phyloP scores from a whole-genome alignment of 2,888 invertebrate genomes.

The Dorcus parallelipipedus region DNA sequence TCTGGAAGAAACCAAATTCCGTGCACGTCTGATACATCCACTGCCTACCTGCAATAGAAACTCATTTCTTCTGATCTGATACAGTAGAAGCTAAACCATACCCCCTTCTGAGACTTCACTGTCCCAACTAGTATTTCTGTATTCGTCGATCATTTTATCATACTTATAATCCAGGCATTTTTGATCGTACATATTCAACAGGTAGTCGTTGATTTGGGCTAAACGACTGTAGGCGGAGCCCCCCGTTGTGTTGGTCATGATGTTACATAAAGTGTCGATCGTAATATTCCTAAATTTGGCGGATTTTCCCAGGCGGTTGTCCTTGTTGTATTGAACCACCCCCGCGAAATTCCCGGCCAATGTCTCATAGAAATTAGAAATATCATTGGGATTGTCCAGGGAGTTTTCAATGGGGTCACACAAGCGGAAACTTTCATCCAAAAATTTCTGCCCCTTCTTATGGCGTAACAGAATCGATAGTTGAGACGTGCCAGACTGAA shows the following conservation, averaged over 20 bases:
- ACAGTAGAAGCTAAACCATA: constrained; percentile 27
- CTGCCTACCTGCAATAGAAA: constrained; percentile 60
- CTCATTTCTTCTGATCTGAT: too few species aligned
- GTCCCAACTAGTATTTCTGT: constrained; percentile 67
- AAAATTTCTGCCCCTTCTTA: constrained; percentile 57
- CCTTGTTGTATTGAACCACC: constrained; percentile 92
- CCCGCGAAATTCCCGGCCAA: constrained; percentile 85
- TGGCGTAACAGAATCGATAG: constrained; percentile 63
- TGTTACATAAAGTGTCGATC: constrained; percentile 74
- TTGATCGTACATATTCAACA: constrained; percentile 63
- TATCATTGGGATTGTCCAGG: constrained; percentile 59
- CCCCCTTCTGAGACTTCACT: constrained; percentile 63
- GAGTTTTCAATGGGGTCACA: constrained; percentile 70
- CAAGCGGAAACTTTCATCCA: constrained; percentile 74
- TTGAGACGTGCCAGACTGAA: constrained; percentile 63
- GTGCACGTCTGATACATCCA: constrained; percentile 96
- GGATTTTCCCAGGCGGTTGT: constrained; percentile 71
- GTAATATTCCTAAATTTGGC: constrained; percentile 65
- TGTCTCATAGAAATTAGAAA: constrained; percentile 77
- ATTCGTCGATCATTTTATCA: constrained; percentile 65
- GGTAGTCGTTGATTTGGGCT: constrained; percentile 68
- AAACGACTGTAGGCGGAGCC: constrained; percentile 66
- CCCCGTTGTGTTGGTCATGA: constrained; percentile 63
- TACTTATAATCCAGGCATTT: constrained; percentile 84
- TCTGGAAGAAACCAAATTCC: constrained; percentile 95